Evolutionary conservation across 2,888 invertebrate species (phyloP).

Genomic region (Saturnia japonica): DNA sequence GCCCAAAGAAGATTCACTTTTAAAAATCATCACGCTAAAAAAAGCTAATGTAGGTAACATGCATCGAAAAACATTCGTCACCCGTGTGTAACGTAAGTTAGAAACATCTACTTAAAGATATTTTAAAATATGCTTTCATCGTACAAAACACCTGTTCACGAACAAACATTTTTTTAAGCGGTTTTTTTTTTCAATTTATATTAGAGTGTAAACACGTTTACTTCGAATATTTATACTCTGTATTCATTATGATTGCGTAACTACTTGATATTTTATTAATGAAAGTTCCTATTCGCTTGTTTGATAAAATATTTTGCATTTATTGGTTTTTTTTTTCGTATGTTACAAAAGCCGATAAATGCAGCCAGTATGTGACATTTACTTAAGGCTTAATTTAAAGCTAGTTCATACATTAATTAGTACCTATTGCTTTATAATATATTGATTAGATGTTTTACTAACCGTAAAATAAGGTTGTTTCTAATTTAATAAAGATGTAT

Average conservation of each 20-base stretch:
- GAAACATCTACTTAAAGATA: no score
- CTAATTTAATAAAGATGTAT: constrained; percentile 64
- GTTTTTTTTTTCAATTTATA: neutral
- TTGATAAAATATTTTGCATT: neutral
- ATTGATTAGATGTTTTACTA: constrained; percentile 34
- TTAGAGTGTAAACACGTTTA: neutral
- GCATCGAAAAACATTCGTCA: neutral
- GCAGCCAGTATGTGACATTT: constrained; percentile 32
- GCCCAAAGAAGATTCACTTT: no score
- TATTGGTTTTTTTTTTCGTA: neutral
- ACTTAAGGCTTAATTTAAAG: constrained; percentile 24
- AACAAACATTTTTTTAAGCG: neutral
- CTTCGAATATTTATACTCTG: neutral
- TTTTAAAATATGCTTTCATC: neutral
- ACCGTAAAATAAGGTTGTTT: constrained; percentile 57
- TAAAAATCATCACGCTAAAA: no score
- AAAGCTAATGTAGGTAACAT: no score
- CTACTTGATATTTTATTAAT: neutral
- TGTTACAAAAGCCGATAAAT: constrained; percentile 31
- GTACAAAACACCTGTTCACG: neutral
- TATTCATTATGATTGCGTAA: neutral
- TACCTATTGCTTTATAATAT: constrained; percentile 24
- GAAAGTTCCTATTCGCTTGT: constrained; percentile 7
- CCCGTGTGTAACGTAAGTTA: neutral
- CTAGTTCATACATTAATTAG: constrained; percentile 31